These are phyloP conservation scores for Gymnobelideus leadbeateri DNA, from an alignment of 2,113 vertebrate species.

Conservation along the genomic window DNA sequence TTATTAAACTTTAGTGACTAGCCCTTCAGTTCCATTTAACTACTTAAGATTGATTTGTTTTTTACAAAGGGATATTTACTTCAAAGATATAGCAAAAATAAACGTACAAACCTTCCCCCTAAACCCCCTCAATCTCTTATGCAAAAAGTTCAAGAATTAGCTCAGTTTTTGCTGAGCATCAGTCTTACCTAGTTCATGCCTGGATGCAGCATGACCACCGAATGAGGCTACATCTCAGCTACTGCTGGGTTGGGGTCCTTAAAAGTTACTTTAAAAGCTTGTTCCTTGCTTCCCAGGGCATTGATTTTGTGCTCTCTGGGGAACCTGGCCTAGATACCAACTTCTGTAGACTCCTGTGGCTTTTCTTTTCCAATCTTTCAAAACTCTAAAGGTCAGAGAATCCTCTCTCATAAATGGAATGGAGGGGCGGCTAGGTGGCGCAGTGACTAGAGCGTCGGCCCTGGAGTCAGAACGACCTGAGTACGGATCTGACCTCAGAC, in stretches of 20 bases:
- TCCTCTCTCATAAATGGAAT: neutral
- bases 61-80: neutral
- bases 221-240: neutral
- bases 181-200: neutral
- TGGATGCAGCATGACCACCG: too few relatives aligned
- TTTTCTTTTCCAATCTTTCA: neutral
- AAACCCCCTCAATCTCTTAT: neutral
- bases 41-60: neutral
- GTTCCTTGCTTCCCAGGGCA: too few relatives aligned
- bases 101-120: neutral
- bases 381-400: neutral
- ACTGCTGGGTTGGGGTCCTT: neutral
- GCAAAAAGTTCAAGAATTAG: neutral
- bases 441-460: too few relatives aligned
- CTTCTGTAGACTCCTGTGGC: neutral
- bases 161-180: neutral
- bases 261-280: neutral
- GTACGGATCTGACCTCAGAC: too few relatives aligned
- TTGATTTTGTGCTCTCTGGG: too few relatives aligned
- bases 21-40: neutral
- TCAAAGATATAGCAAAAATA: neutral
- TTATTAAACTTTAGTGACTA: neutral
- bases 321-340: neutral
- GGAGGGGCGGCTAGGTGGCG: too few relatives aligned
- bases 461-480: too few relatives aligned